Percentiles rank a stretch among this genome's conserved stretches.
Conservation (phyloP, 1,140 invertebrate species). For the Zeugodacus cucurbitae region DNA sequence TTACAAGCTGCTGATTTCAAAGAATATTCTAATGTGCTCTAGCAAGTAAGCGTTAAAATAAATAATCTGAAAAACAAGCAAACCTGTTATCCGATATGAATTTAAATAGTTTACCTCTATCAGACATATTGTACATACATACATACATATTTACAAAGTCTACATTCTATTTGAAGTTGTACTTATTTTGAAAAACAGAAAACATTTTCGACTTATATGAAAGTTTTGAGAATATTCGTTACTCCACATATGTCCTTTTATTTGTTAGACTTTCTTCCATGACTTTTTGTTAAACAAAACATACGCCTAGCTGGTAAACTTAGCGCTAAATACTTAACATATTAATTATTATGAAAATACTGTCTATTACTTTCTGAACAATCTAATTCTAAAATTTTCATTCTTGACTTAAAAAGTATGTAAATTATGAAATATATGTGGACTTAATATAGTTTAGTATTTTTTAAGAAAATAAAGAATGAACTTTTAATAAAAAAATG, state of each 20-base stretch:
- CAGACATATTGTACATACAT: neutral
- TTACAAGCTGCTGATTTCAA: neutral
- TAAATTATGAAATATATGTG: neutral
- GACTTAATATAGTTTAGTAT: neutral
- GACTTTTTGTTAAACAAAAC: neutral
- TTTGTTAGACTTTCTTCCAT: neutral
- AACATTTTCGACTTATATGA: neutral
- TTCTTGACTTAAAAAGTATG: neutral
- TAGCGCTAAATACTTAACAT: neutral
- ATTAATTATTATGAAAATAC: neutral
- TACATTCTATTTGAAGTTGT: neutral
- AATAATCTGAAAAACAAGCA: neutral
- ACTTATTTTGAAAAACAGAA: neutral
- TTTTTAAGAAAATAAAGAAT: conserved; percentile 24
- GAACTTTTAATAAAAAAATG: neutral
- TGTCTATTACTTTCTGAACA: neutral
- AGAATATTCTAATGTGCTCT: neutral
- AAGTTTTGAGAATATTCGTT: neutral
- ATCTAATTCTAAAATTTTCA: neutral
- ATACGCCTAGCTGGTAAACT: neutral
- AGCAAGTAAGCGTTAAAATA: neutral
- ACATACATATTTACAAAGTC: neutral
- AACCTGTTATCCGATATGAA: neutral
- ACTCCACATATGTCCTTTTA: neutral
- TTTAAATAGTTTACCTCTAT: neutral